Evolutionary conservation across 1,140 invertebrate genomes (phyloP).

Genomic region (Maniola jurtina): DNA sequence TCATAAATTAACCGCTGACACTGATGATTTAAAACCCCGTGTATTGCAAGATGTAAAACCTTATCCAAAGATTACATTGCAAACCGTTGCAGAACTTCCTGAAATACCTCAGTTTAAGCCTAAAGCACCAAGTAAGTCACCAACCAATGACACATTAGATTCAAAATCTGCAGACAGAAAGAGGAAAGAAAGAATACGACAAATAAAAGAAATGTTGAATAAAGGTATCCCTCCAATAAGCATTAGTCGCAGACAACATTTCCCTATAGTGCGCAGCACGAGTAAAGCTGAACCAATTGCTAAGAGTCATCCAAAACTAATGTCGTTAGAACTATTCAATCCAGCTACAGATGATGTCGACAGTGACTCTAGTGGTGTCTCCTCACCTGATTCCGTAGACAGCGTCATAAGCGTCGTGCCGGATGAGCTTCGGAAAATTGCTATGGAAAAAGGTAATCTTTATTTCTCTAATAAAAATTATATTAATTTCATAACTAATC

Average conservation of each 20-base stretch:
- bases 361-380: slow-evolving; percentile 91
- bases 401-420: slow-evolving; percentile 87
- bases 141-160: slow-evolving; percentile 61
- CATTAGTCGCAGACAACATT: slow-evolving; percentile 80
- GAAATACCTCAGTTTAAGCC: slow-evolving; percentile 80
- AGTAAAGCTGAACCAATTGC: slow-evolving; percentile 74
- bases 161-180: slow-evolving; percentile 67
- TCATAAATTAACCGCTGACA: slow-evolving; percentile 74
- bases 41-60: slow-evolving; percentile 75
- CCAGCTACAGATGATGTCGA: slow-evolving; percentile 94
- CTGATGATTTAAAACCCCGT: slow-evolving; percentile 65
- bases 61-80: slow-evolving; percentile 80
- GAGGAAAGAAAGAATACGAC: slow-evolving; percentile 81
- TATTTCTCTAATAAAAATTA: slow-evolving; percentile 1
- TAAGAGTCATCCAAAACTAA: slow-evolving; percentile 82
- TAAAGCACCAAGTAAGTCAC: slow-evolving; percentile 57
- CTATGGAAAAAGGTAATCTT: slow-evolving; percentile 68
- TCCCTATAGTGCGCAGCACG: slow-evolving; percentile 81
- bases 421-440: slow-evolving; percentile 68
- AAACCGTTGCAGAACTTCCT: slow-evolving; percentile 80
- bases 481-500: too few relatives aligned
- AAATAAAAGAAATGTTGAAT: slow-evolving; percentile 84
- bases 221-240: slow-evolving; percentile 64
- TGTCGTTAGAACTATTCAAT: slow-evolving; percentile 92
- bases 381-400: slow-evolving; percentile 91